Percentiles rank a stretch among this genome's conserved stretches.
These are phyloP conservation scores for Macquaria ambigua DNA, from an alignment of 2,113 vertebrate species.

Conservation along the genomic window DNA sequence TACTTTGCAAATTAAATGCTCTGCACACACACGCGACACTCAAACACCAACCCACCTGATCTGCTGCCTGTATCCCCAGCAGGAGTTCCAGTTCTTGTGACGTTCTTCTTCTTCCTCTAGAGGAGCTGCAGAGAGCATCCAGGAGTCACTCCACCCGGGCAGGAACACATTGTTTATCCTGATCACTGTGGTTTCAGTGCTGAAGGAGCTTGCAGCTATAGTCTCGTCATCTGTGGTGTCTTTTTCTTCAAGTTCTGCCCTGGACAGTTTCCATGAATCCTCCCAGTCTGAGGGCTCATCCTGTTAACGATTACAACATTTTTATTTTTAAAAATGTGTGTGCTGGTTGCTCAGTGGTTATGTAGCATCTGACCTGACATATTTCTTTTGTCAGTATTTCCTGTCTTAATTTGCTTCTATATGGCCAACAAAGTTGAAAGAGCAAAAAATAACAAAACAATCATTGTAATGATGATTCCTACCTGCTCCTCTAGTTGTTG, in stretches of 20 bases:
- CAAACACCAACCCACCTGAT: slow-evolving; percentile 49
- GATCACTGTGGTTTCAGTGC: background rate
- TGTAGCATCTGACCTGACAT: background rate
- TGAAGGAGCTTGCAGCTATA: background rate
- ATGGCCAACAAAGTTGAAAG: background rate
- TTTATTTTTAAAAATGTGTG: background rate
- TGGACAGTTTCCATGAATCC: slow-evolving; percentile 69
- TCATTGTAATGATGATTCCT: background rate
- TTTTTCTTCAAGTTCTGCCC: background rate
- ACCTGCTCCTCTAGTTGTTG: slow-evolving; percentile 64
- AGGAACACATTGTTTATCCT: slow-evolving; percentile 31
- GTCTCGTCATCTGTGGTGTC: background rate
- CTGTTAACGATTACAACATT: slow-evolving; percentile 34
- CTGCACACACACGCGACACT: no score
- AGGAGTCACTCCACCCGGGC: slow-evolving; percentile 65
- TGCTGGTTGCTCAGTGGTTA: background rate
- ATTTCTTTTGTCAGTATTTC: background rate
- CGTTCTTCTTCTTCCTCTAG: slow-evolving; percentile 45
- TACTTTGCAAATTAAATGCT: no score
- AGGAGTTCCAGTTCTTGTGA: slow-evolving; percentile 57
- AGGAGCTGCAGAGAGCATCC: slow-evolving; percentile 48
- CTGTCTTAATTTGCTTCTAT: background rate
- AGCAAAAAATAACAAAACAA: background rate
- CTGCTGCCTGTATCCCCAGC: slow-evolving; percentile 65
- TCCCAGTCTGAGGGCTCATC: slow-evolving; percentile 55